Evolutionary conservation across 2,888 invertebrate genomes (phyloP).

Genomic region (Amitus sp.): DNA sequence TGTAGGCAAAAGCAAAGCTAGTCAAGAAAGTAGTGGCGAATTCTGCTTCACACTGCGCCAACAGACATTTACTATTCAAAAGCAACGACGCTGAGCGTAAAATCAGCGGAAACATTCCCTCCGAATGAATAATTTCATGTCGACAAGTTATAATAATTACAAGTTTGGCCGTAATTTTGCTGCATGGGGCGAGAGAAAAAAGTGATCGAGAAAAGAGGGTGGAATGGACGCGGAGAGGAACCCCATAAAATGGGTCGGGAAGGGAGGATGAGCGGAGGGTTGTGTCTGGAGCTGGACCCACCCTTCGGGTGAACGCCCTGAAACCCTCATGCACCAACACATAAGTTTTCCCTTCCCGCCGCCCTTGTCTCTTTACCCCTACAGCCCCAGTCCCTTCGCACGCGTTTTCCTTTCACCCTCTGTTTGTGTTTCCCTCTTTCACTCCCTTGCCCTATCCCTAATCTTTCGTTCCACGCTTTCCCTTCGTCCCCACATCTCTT

Average conservation of each 20-base stretch:
- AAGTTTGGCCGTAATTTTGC: not conserved
- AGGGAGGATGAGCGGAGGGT: slow-evolving; percentile 46
- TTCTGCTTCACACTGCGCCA: not conserved
- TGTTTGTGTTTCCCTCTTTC: slow-evolving; percentile 3
- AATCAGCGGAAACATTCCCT: not conserved
- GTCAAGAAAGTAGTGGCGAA: not conserved
- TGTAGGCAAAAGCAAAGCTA: no score
- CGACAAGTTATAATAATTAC: not conserved
- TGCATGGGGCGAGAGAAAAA: slow-evolving; percentile 7
- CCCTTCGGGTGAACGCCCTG: slow-evolving; percentile 58
- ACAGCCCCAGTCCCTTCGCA: slow-evolving; percentile 12
- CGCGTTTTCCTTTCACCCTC: slow-evolving; percentile 16
- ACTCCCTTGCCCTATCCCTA: slow-evolving; percentile 20
- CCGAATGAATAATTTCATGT: not conserved
- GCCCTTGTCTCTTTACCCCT: slow-evolving; percentile 1
- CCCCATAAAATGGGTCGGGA: slow-evolving; percentile 46
- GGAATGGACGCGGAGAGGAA: slow-evolving; percentile 28
- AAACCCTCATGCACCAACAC: slow-evolving; percentile 40
- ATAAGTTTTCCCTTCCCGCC: slow-evolving; percentile 10
- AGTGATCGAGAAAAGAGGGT: slow-evolving; percentile 22
- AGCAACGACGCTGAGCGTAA: not conserved
- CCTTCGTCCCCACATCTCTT: slow-evolving; percentile 33
- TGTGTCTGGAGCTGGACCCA: slow-evolving; percentile 59
- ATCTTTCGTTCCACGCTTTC: slow-evolving; percentile 38
- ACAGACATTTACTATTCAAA: not conserved